These are phyloP conservation scores for Gymnothorax javanicus DNA, from an alignment of 2,797 vertebrate species.

Conservation along the genomic window DNA sequence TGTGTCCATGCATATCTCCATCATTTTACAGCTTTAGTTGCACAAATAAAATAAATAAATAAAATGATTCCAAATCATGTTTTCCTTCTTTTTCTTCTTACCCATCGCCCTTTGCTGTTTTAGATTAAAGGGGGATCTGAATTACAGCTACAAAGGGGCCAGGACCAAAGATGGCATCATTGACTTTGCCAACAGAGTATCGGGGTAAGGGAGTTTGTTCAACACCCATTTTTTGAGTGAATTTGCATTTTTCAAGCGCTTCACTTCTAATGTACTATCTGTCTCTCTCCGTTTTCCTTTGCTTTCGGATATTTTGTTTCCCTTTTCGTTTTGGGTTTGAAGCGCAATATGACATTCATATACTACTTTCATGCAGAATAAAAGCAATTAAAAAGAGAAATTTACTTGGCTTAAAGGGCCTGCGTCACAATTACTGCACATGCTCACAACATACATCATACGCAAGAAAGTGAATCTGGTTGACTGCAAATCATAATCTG, in stretches of 20 bases:
- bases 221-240: not conserved
- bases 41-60: no score
- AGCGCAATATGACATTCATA: not conserved
- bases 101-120: constrained; percentile 16
- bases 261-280: not conserved
- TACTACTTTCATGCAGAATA: not conserved
- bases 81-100: not conserved
- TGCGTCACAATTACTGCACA: no score
- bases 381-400: not conserved
- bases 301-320: constrained; percentile 39
- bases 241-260: not conserved
- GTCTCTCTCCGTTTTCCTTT: constrained; percentile 45
- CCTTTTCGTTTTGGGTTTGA: not conserved
- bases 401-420: no score
- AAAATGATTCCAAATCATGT: not conserved
- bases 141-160: constrained; percentile 95
- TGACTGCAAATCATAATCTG: not conserved
- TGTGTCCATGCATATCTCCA: not conserved
- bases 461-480: no score
- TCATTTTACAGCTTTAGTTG: not conserved
- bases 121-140: constrained; percentile 92
- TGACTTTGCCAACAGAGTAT: constrained; percentile 95
- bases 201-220: constrained; percentile 81
- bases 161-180: constrained; percentile 97
- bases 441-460: no score